A percentile compares a stretch with the other conserved stretches of the same genome.
phyloP scores from a whole-genome alignment of 92 coral and sea anemone species.

The Pocillopora grandis region DNA sequence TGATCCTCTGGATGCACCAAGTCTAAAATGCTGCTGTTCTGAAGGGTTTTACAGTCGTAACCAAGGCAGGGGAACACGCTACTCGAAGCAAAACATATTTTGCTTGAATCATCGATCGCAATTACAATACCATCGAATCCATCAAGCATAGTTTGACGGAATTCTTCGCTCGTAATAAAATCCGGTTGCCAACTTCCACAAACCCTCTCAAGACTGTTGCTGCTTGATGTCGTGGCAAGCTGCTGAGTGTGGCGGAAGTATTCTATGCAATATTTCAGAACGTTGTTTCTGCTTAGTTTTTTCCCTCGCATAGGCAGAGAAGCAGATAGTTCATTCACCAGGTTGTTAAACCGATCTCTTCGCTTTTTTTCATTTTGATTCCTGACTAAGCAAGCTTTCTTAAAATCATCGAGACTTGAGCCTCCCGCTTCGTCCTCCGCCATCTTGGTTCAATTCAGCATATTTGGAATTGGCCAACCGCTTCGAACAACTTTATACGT shows the following conservation, averaged over 20 bases:
- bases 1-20: slow-evolving; percentile 49
- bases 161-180: slow-evolving; percentile 53
- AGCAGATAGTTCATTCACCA: slow-evolving; percentile 54
- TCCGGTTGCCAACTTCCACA: slow-evolving; percentile 64
- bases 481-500: neutral
- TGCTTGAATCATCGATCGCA: slow-evolving; percentile 46
- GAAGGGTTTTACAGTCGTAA: slow-evolving; percentile 24
- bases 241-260: slow-evolving; percentile 24
- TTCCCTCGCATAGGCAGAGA: slow-evolving; percentile 8
- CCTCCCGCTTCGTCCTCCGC: slow-evolving; percentile 12
- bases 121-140: slow-evolving; percentile 47
- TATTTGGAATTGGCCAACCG: neutral
- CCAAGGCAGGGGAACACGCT: slow-evolving; percentile 52
- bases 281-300: slow-evolving; percentile 36
- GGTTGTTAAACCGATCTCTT: slow-evolving; percentile 64
- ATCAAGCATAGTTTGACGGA: slow-evolving; percentile 50
- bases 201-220: neutral
- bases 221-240: slow-evolving; percentile 42
- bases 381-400: slow-evolving; percentile 16
- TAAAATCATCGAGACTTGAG: neutral
- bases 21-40: slow-evolving; percentile 50
- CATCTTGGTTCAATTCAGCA: neutral
- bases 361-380: slow-evolving; percentile 67
- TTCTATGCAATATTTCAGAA: slow-evolving; percentile 36
- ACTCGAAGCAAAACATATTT: slow-evolving; percentile 45